Base-by-base conservation (phyloP, 2,797 vertebrate species). In the Parambassis ranga region DNA sequence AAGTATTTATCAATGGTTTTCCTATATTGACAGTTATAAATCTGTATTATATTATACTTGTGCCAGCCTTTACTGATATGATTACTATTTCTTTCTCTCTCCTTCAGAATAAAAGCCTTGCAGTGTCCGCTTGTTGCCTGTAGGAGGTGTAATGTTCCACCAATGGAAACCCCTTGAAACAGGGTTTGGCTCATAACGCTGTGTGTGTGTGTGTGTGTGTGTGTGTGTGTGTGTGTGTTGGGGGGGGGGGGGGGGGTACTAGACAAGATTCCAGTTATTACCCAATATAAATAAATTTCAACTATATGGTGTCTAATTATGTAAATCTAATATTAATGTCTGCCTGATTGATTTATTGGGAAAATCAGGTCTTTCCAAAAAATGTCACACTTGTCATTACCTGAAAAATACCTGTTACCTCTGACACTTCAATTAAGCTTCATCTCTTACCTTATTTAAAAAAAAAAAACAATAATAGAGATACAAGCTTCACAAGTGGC, bases 131-230 rank as follows among this genome's bases (percentile, higher is more conserved):
- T 1, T 10, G 5, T 1, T 2, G 10, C 79, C 85, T 77, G 52
- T 43, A 81, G 83, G 82, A 0, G 83, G 83, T 41, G 77, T 77
- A 36, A 51, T 44, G 71, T 30, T 80, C 77, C 75, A 83, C 57
- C 4, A 3, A 2, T 18, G 4, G 24, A 11, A 0, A 42, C 4
- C 5, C 49, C 6, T 30, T 14, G 33, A 2, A 19, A 2, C 2
- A 16, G 4, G n/a, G n/a, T n/a, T n/a, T n/a, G n/a, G n/a, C n/a
- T n/a, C n/a, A n/a, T n/a, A n/a, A n/a, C n/a, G n/a, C n/a, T 20
- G 43, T 13, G 4, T 37, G 6, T 30, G 30, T 53, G 13, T 31
- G 14, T 37, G 19, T 60, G 38, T 16, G 13, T 39, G 28, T 51
- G 28, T 31, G 47, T 27, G 42, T 35, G 30, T 20, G 51, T 11